Conservation (phyloP, 2,113 vertebrate species). For the Dromaius novaehollandiae region DNA sequence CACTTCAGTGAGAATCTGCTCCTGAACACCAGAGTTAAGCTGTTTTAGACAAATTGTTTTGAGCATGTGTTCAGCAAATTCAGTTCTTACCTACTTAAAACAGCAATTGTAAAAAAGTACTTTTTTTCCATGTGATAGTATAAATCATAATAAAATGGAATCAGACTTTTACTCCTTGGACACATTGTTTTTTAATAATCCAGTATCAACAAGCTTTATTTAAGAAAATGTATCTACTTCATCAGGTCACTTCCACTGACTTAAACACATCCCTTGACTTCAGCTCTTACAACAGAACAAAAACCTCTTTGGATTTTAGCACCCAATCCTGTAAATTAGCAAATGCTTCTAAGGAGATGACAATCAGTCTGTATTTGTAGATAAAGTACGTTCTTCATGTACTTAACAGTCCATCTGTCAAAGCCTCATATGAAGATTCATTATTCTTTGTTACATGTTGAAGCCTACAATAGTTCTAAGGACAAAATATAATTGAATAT, state of each 20-base stretch:
- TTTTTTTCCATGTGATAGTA: background rate
- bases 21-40: background rate
- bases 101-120: background rate
- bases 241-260: background rate
- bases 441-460: background rate
- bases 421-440: background rate
- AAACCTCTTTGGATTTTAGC: background rate
- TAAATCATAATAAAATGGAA: background rate
- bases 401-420: background rate
- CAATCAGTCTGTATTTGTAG: accelerated
- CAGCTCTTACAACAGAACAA: background rate
- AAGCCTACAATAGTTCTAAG: background rate
- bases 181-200: background rate
- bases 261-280: background rate
- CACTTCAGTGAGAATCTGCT: constrained; percentile 19
- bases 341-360: background rate
- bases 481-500: background rate
- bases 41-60: background rate
- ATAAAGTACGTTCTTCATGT: background rate
- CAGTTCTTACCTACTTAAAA: background rate
- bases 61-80: background rate
- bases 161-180: background rate
- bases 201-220: background rate
- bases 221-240: background rate
- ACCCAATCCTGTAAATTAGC: background rate